Evolutionary conservation across 1,140 invertebrate genomes (phyloP).

Genomic region (Magallana ariakensis): DNA sequence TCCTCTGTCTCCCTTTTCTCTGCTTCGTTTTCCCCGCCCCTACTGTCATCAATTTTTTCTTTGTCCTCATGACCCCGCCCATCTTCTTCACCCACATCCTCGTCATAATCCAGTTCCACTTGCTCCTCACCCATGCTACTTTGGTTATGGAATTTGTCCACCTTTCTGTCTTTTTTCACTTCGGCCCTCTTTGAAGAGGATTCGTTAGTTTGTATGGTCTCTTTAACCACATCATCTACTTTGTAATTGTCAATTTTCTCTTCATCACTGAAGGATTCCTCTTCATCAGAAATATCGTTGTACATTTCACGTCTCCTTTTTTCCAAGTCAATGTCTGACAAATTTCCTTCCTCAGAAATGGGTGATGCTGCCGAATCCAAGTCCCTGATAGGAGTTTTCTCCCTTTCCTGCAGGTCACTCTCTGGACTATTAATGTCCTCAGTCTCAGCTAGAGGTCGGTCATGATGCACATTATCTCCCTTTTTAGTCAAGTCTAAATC

Average conservation of each 20-base stretch:
- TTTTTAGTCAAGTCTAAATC: conserved; percentile 25
- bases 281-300: conserved; percentile 66
- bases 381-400: conserved; percentile 23
- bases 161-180: conserved; percentile 44
- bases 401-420: conserved; percentile 28
- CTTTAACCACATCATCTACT: conserved; percentile 43
- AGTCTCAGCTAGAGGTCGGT: conserved; percentile 19
- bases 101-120: conserved; percentile 76
- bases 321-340: conserved; percentile 31
- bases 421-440: conserved; percentile 59
- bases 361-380: conserved; percentile 48
- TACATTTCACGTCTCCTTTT: conserved; percentile 45
- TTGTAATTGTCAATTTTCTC: conserved; percentile 64
- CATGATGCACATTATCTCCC: conserved; percentile 20
- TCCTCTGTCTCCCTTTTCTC: conserved; percentile 57
- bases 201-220: neutral
- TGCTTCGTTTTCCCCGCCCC: conserved; percentile 55
- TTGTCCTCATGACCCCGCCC: conserved; percentile 51
- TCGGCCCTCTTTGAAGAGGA: conserved; percentile 38
- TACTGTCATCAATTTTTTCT: conserved; percentile 61
- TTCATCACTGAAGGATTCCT: conserved; percentile 56
- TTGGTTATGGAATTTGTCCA: conserved; percentile 48
- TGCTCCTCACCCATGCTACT: conserved; percentile 81
- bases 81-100: conserved; percentile 68
- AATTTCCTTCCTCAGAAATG: conserved; percentile 62